phyloP scores from a whole-genome alignment of 2,888 invertebrate species.

The Blera fallax region DNA sequence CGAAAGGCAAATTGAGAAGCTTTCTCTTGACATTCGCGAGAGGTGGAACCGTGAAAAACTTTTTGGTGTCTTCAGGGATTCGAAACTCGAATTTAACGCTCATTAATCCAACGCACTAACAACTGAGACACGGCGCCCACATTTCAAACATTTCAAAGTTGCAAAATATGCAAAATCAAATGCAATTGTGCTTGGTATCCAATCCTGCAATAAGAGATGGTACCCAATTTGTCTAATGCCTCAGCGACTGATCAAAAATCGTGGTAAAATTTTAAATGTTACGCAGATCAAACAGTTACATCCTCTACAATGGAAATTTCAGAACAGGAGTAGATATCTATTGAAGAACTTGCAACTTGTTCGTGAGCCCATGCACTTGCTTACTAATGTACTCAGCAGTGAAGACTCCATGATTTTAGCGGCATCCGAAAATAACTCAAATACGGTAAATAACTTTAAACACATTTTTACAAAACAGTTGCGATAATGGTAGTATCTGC shows the following conservation, averaged over 20 bases:
- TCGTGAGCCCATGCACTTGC: slow-evolving; percentile 2
- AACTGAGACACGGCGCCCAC: too few species aligned
- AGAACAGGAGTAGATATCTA: slow-evolving; percentile 10
- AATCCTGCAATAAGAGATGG: slow-evolving; percentile 10
- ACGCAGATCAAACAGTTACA: not conserved
- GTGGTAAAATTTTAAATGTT: not conserved
- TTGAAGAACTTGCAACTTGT: slow-evolving; percentile 15
- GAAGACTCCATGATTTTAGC: slow-evolving; percentile 12
- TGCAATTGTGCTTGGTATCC: slow-evolving; percentile 9
- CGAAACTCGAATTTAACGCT: too few species aligned
- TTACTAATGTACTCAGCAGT: not conserved
- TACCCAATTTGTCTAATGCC: slow-evolving; percentile 16
- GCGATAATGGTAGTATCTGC: slow-evolving; percentile 6
- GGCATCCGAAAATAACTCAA: not conserved
- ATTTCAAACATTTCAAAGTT: slow-evolving; percentile 17
- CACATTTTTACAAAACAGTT: not conserved
- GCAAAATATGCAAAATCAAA: slow-evolving; percentile 23
- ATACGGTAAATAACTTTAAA: slow-evolving; percentile 14
- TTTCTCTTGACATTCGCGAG: too few species aligned
- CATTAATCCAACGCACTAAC: too few species aligned
- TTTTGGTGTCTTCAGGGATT: too few species aligned
- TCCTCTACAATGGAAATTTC: not conserved
- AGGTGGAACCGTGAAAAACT: too few species aligned
- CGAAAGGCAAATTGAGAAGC: too few species aligned
- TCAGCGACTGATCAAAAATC: slow-evolving; percentile 19